These are phyloP conservation scores for Brenthis daphne DNA, from an alignment of 2,888 invertebrate genomes.

Conservation along the genomic window DNA sequence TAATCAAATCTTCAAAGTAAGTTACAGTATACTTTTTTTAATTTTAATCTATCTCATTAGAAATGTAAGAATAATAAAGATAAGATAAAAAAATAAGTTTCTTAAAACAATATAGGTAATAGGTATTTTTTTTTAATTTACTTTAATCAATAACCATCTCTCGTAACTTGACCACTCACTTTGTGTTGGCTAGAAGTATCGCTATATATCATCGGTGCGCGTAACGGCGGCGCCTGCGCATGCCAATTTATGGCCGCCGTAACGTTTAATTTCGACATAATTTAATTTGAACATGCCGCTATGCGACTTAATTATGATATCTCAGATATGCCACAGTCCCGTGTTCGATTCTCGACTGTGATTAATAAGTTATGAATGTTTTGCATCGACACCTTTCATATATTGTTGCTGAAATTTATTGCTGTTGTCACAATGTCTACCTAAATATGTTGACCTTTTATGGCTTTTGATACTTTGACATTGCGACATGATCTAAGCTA, in stretches of 20 bases:
- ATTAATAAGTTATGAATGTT: background rate
- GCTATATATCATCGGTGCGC: conserved; percentile 55
- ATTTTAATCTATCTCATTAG: too few relatives aligned
- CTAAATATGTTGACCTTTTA: too few relatives aligned
- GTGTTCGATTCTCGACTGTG: conserved; percentile 31
- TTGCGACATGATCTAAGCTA: too few relatives aligned
- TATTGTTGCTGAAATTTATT: background rate
- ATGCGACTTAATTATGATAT: conserved; percentile 54
- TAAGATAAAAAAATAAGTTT: too few relatives aligned
- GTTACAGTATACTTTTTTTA: too few relatives aligned
- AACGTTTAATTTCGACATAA: conserved; percentile 56
- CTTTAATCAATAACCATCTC: background rate
- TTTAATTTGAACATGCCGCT: conserved; percentile 55
- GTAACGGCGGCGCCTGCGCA: conserved; percentile 47
- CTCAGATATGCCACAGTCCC: conserved; percentile 32
- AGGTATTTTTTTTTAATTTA: background rate
- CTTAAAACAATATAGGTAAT: too few relatives aligned
- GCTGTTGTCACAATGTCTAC: background rate
- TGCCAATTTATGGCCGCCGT: conserved; percentile 47
- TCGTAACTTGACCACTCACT: conserved; percentile 13
- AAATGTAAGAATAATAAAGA: too few relatives aligned
- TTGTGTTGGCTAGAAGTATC: conserved; percentile 47
- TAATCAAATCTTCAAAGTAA: too few relatives aligned
- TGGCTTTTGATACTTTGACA: too few relatives aligned
- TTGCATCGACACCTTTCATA: conserved; percentile 4